Conservation (phyloP, 2,797 vertebrate genomes). For the Enteromius treurensis region DNA sequence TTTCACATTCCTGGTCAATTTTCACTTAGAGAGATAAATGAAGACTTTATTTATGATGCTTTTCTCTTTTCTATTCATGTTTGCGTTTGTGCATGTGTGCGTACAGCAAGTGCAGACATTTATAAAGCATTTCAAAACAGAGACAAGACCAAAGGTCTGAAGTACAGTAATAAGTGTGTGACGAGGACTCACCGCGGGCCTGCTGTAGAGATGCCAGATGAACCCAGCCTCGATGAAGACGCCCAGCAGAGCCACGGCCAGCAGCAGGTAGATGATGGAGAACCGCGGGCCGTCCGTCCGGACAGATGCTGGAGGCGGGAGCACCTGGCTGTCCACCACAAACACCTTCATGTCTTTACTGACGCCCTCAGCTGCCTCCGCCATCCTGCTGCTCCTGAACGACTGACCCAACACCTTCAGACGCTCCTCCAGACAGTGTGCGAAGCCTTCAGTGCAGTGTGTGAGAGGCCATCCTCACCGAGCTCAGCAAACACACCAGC, state of each 20-base stretch:
- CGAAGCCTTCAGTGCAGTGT: neutral
- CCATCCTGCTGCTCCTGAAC: slow-evolving; percentile 23
- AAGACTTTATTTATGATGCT: neutral
- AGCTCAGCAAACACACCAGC: neutral
- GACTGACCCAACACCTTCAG: neutral
- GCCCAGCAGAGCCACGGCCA: slow-evolving; percentile 47
- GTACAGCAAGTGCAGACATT: neutral
- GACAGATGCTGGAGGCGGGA: neutral
- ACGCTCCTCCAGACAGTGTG: neutral
- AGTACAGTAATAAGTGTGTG: neutral
- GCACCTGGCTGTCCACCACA: slow-evolving; percentile 45
- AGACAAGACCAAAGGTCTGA: neutral
- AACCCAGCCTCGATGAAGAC: slow-evolving; percentile 21
- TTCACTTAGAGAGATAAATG: too few relatives aligned
- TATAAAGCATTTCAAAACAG: neutral
- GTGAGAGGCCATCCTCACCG: neutral
- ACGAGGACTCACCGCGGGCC: neutral
- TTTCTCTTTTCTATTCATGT: neutral
- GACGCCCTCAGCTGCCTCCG: neutral
- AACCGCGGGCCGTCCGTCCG: neutral
- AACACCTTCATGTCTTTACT: slow-evolving; percentile 33
- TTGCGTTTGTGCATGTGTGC: neutral
- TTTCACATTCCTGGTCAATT: neutral
- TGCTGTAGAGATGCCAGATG: slow-evolving; percentile 46
- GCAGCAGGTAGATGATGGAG: slow-evolving; percentile 16